Evolutionary conservation across 2,888 invertebrate species (phyloP).

Genomic region (Chymomyza caudatula): DNA sequence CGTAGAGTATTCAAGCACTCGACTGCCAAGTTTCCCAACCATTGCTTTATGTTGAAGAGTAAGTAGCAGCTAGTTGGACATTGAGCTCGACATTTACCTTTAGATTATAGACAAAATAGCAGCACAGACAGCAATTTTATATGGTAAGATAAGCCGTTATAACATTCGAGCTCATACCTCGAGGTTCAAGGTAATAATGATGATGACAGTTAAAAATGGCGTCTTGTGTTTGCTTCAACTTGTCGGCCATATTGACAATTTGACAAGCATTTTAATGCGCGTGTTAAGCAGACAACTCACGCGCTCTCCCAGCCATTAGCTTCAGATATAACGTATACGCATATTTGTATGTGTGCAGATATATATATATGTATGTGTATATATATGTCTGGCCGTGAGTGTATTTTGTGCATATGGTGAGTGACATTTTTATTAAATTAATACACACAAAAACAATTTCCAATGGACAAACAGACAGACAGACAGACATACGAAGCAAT

Average conservation of each 20-base stretch:
- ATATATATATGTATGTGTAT: background rate
- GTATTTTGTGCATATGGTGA: background rate
- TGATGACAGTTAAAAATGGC: background rate
- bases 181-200: background rate
- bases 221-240: background rate
- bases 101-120: background rate
- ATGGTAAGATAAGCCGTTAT: background rate
- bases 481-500: constrained; percentile 33
- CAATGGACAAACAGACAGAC: constrained; percentile 19
- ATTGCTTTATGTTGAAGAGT: background rate
- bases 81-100: background rate
- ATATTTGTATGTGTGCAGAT: background rate
- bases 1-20: too few species aligned
- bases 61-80: background rate
- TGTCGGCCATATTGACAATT: constrained; percentile 1
- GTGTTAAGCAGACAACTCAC: background rate
- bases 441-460: constrained; percentile 30
- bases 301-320: background rate
- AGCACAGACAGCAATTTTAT: background rate
- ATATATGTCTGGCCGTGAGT: constrained; percentile 17
- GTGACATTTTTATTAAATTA: constrained; percentile 26
- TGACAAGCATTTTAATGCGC: background rate
- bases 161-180: background rate
- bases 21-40: too few species aligned
- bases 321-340: background rate